Conservation (phyloP, 2,888 invertebrate species). For the Thereva unica region DNA sequence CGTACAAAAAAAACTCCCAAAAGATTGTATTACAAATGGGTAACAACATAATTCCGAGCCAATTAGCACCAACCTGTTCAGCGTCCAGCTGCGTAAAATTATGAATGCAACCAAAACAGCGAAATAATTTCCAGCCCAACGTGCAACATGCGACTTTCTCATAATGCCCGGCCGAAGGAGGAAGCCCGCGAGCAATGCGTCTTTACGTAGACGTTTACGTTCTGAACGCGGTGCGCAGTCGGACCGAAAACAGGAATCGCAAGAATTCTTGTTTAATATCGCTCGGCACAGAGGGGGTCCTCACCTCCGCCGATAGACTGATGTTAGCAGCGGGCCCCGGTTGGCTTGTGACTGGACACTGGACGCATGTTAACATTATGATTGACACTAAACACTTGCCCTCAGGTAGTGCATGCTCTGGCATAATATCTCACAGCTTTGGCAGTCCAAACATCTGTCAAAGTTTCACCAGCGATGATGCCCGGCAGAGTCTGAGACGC, state of each 20-base stretch:
- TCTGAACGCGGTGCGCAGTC: background rate
- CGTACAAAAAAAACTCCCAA: too few species aligned
- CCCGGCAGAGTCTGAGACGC: conserved; percentile 1
- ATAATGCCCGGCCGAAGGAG: background rate
- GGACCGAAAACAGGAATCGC: conserved; percentile 9
- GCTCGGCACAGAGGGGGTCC: conserved; percentile 20
- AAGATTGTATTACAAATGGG: too few species aligned
- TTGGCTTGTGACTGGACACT: conserved; percentile 1
- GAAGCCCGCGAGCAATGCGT: background rate
- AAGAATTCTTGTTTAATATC: conserved; percentile 30
- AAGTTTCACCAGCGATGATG: conserved; percentile 28
- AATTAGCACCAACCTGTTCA: conserved; percentile 27
- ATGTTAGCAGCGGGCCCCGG: background rate
- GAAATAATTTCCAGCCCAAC: background rate
- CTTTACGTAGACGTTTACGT: conserved; percentile 9
- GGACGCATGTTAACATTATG: conserved; percentile 29
- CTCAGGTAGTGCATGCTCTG: conserved; percentile 18
- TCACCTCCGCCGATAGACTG: background rate
- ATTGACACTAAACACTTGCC: conserved; percentile 32
- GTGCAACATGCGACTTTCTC: background rate
- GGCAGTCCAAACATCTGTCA: conserved; percentile 34
- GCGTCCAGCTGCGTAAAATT: conserved; percentile 28
- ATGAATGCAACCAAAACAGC: conserved; percentile 11
- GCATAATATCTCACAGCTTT: conserved; percentile 26
- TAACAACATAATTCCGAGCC: conserved; percentile 29